Base-by-base conservation (phyloP, 1,140 invertebrate genomes). In the Apolygus lucorum region DNA sequence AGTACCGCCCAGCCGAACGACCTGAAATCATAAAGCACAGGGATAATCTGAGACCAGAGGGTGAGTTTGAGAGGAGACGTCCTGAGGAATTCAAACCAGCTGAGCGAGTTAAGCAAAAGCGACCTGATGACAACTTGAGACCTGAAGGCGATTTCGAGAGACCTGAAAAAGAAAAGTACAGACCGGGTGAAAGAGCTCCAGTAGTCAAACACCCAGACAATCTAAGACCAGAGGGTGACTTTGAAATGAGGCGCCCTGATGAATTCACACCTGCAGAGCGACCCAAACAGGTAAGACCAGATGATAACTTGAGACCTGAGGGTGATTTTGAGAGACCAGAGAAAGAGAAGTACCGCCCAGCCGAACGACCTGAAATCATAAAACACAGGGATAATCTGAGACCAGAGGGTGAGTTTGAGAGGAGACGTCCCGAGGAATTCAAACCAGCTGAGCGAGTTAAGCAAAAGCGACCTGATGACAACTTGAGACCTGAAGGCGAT, bases 171-270 rank as follows among this genome's bases (percentile, higher is more conserved):
- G 68, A 74, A 27, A 74, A 76, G 73, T 68, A 75, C 68, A 73
- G 74, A 17, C 80, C 78, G 69, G 85, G 84, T 25, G 76, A 78
- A 29, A 71, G 76, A 26, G 72, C 75, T 0, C 74, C 73, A 1
- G 42, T 64, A 0, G 63, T 70, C n/a, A 63, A 67, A 71, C 80
- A 79, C 0, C 22, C 76, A 54, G 84, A 85, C 73, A 85, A 86
- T 75, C 72, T 86, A 21, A 79, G 74, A 75, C 81, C 81, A 0
- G 85, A 87, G 75, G 85, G 86, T 27, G 84, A 87, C 63, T 87
- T 87, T 76, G 26, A 73, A 72, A 63, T 24, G 21, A 63, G 62
- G 17, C 66, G 63, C 70, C 78, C 75, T 27, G 34, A 70, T 25
- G 83, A 85, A 75, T 82, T 78, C 29, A 72, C 74, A 28, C 81